Conservation (phyloP, 2,113 vertebrate genomes). For the Bubo bubo region DNA sequence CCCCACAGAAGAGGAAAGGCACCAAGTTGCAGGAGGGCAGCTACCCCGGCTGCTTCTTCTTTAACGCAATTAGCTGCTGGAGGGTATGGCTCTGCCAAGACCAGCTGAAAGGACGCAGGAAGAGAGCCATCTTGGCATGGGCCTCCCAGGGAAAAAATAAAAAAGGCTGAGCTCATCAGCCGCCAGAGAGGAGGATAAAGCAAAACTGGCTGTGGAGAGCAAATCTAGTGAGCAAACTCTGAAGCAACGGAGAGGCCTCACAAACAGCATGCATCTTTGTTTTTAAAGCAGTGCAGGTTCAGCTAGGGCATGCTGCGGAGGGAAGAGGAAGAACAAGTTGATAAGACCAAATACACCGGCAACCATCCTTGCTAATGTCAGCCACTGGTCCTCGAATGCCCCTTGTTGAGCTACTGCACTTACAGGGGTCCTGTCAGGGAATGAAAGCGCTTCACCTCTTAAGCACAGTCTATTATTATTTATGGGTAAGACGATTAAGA, state of each 20-base stretch:
- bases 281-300: background rate
- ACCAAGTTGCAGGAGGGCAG: background rate
- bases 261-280: background rate
- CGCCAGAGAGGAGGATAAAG: background rate
- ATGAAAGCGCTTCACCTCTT: constrained; percentile 32
- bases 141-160: background rate
- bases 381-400: accelerated
- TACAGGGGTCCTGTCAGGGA: background rate
- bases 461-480: constrained; percentile 55
- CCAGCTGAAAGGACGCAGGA: constrained; percentile 44
- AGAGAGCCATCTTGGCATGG: constrained; percentile 47
- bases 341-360: background rate
- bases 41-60: background rate
- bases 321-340: background rate
- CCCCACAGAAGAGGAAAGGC: background rate
- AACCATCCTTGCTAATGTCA: background rate
- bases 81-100: constrained; percentile 27
- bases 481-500: constrained; percentile 60
- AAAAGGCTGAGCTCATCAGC: constrained; percentile 35
- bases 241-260: background rate
- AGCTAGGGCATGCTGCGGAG: background rate
- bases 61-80: constrained; percentile 11
- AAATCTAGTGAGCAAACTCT: background rate
- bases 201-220: background rate
- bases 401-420: background rate